Percentiles rank a stretch among this genome's conserved stretches.
Evolutionary conservation across 2,113 vertebrate genomes (phyloP).

Genomic region (Bos taurus): DNA sequence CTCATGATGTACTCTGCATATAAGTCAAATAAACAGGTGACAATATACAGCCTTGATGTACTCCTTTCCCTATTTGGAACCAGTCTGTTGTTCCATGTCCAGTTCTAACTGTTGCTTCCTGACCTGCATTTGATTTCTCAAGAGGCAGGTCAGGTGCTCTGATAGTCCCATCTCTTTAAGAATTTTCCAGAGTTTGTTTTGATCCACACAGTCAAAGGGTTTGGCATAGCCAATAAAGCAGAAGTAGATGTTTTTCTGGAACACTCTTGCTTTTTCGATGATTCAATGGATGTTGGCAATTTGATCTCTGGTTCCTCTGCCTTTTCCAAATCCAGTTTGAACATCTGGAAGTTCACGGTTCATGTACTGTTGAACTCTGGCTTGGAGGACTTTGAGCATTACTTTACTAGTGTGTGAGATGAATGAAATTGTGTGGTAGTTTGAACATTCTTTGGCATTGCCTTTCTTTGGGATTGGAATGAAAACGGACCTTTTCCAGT

Average conservation of each 20-base stretch:
- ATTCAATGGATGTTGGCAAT: rapidly evolving
- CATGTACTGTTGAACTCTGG: not conserved
- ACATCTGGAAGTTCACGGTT: not conserved
- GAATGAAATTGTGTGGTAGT: rapidly evolving
- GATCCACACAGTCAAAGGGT: not conserved
- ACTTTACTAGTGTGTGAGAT: not conserved
- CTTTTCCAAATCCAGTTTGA: not conserved
- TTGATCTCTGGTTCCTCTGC: not conserved
- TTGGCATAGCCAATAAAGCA: not conserved
- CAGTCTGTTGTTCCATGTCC: not conserved
- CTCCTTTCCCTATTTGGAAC: not conserved
- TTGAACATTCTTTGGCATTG: not conserved
- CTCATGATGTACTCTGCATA: not conserved
- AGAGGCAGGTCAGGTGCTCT: not conserved
- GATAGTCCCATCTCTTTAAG: not conserved
- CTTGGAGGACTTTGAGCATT: not conserved
- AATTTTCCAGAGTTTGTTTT: not conserved
- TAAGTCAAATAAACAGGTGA: not conserved
- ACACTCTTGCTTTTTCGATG: not conserved
- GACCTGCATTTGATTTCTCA: not conserved
- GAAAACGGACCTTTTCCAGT: not conserved
- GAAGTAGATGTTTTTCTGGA: not conserved
- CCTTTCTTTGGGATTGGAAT: not conserved
- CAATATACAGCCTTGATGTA: not conserved
- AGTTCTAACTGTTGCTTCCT: not conserved